Base-by-base conservation (phyloP, 2,797 vertebrate genomes). In the Sphaeramia orbicularis region DNA sequence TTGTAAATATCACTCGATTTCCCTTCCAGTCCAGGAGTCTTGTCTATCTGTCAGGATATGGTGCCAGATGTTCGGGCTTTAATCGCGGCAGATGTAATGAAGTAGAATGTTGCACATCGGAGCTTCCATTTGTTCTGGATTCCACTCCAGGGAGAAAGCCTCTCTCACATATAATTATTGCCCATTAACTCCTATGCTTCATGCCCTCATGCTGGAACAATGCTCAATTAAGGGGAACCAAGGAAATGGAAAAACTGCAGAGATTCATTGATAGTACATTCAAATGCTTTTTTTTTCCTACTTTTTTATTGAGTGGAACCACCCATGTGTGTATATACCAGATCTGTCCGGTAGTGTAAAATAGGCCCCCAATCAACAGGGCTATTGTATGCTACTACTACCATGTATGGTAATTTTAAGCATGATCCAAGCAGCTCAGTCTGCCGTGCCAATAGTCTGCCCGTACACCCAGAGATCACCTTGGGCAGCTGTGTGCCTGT, bases 1-100 rank as follows among this genome's bases (percentile, higher is more conserved):
- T 86, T 79, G 80, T 85, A 89, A 91, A 90, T 89, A 91, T 92
- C 81, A 30, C 86, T 88, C 70, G 54, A 80, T 91, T 90, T 86
- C 74, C 89, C 87, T 91, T 92, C 87, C 89, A 95, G 94, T 95
- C 94, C 95, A 94, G 66, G 94, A 95, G 94, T 93, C 95, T 95
- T 94, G 95, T 95, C 89, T 96, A 95, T 97, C 95, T 95, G 96
- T 95, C 96, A 95, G 95, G 94, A 95, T 96, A 89, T 89, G 94
- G 94, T 93, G 95, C 97, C 96, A 97, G 96, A 97, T 97, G 96
- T 97, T 97, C 92, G 90, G 95, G 93, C 95, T 95, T 96, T 96
- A 96, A 97, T 96, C 96, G 95, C 95, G 91, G 96, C 96, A 96
- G 96, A 97, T 95, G 96, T 97, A 97, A 97, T 97, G 96, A 96